These are phyloP conservation scores for Drosophila pachea DNA, from an alignment of 1,140 invertebrate species.

Conservation along the genomic window DNA sequence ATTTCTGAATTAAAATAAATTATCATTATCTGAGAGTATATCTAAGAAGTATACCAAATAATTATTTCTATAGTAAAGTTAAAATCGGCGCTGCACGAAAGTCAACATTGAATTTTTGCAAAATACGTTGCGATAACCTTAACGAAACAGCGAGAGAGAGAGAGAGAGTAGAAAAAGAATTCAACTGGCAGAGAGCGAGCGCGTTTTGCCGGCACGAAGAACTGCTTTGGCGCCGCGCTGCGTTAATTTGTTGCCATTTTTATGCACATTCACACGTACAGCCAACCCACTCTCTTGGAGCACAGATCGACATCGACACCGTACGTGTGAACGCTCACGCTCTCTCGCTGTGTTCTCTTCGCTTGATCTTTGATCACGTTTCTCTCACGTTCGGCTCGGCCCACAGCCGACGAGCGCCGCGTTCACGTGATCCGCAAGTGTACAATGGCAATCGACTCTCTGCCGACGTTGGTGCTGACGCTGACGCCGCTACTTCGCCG, in stretches of 20 bases:
- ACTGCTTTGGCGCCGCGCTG: constrained; percentile 54
- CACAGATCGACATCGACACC: constrained; percentile 1
- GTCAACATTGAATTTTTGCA: constrained; percentile 56
- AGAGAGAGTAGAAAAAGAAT: constrained; percentile 1
- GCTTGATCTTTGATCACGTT: constrained; percentile 76
- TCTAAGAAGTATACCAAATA: constrained; percentile 19
- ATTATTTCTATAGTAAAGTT: constrained; percentile 45
- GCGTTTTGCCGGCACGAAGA: constrained; percentile 37
- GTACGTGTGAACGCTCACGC: not conserved
- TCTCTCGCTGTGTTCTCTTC: not conserved
- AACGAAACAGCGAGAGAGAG: constrained; percentile 13
- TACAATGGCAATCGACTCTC: constrained; percentile 40
- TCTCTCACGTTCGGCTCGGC: constrained; percentile 68
- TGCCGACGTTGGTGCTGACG: constrained; percentile 4
- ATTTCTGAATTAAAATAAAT: constrained; percentile 19
- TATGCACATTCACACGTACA: constrained; percentile 19
- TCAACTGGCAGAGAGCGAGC: not conserved
- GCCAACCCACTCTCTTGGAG: constrained; percentile 17
- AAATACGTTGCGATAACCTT: constrained; percentile 70
- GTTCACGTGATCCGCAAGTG: constrained; percentile 76
- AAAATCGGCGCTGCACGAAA: constrained; percentile 48
- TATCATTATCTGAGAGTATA: not conserved
- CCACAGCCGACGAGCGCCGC: constrained; percentile 52
- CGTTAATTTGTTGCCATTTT: constrained; percentile 74
- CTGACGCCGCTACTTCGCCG: constrained; percentile 4